Evolutionary conservation across 2,113 vertebrate genomes (phyloP).

Genomic region (Lates calcarifer): DNA sequence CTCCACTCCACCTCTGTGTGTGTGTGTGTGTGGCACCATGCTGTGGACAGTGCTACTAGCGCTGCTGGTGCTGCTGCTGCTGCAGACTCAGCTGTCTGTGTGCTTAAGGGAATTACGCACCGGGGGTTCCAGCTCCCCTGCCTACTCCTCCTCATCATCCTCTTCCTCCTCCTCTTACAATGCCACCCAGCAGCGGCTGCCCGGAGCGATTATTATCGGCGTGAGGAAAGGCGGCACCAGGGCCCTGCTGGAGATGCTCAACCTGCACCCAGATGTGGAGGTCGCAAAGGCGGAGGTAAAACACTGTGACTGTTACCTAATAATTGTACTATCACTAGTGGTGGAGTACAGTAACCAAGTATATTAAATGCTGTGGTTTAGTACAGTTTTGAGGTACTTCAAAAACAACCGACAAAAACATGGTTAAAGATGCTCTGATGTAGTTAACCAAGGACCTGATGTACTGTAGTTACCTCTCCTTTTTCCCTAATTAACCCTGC

Average conservation of each 20-base stretch:
- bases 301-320: background rate
- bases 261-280: conserved; percentile 86
- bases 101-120: conserved; percentile 81
- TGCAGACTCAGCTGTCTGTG: conserved; percentile 83
- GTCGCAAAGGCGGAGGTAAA: conserved; percentile 85
- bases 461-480: background rate
- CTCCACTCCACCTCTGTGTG: conserved; percentile 39
- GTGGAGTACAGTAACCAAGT: background rate
- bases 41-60: conserved; percentile 85
- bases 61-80: conserved; percentile 82
- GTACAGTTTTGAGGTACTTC: too few species aligned
- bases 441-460: too few species aligned
- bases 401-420: too few species aligned
- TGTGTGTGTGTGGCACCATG: conserved; percentile 76
- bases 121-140: conserved; percentile 42
- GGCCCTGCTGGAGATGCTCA: conserved; percentile 88
- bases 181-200: conserved; percentile 79
- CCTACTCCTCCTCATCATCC: conserved; percentile 43
- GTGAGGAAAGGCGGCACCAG: conserved; percentile 88
- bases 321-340: background rate
- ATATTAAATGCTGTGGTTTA: background rate
- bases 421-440: too few species aligned
- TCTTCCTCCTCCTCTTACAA: conserved; percentile 63
- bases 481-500: background rate
- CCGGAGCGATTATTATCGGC: conserved; percentile 87